Base-by-base conservation (phyloP, 64 coral and sea anemone species). In the Anthopleura sola region DNA sequence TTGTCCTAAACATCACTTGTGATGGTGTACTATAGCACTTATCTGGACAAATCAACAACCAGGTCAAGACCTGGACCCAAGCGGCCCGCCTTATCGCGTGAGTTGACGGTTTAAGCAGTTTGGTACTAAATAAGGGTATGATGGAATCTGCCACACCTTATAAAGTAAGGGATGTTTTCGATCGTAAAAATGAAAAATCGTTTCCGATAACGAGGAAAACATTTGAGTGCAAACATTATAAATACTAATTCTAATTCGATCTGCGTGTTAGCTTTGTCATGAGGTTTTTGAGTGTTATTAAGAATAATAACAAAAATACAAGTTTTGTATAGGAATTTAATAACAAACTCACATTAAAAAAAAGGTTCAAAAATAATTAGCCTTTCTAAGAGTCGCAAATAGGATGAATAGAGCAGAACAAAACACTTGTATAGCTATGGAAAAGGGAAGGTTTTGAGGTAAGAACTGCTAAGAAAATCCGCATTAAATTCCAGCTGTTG, bases 11-110 rank as follows among this genome's bases (percentile, higher is more conserved):
- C n/a, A 28, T 5, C 14, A 32, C 66, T 71, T 71, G 66, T 6
- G 26, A 71, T 71, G 28, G n/a, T 32, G 13, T 13, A 34, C 16
- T 32, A 17, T 53, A 53, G 2, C 18, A 24, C 76, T 79, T 48
- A 37, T 48, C 76, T 79, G 37, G 76, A 79, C 76, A 79, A 79
- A 79, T 79, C 76, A 79, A 79, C 76, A 48, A 18, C 37, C 76
- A 44, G 76, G 36, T 79, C 44, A 48, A 44, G 21, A 44, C 21
- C 44, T 44, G 76, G 76, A 23, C 38, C 38, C 36, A 38, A 79
- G n/a, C 20, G 44, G 17, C 39, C 36, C 39, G 38, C 76, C 76
- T 48, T 12, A 48, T 79, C 76, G 76, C 76, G 76, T 79, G 76
- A 44, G 76, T 47, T 79, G 37, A 79, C 76, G 24, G 37, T 79